Percentiles rank a stretch among this genome's conserved stretches.
These are phyloP conservation scores for Harpagifer antarcticus DNA, from an alignment of 2,797 vertebrate genomes.

Conservation along the genomic window DNA sequence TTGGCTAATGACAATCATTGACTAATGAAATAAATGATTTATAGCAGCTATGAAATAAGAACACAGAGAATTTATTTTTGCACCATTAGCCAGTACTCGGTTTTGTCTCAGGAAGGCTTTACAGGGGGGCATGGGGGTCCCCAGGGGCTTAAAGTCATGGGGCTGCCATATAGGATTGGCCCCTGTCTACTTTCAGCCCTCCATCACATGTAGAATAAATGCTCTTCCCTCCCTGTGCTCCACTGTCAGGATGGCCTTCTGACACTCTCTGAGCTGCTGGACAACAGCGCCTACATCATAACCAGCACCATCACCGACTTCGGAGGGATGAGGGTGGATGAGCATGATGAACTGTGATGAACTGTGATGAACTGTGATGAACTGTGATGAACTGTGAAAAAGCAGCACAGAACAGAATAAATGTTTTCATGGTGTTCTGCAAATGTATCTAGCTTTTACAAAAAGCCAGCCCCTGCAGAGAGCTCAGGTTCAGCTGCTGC, in stretches of 20 bases:
- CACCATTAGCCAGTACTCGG: too few species aligned
- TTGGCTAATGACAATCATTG: neutral
- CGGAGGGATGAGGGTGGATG: slow-evolving; percentile 72
- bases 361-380: too few species aligned
- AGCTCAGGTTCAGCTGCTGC: too few species aligned
- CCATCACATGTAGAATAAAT: neutral
- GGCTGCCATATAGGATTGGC: neutral
- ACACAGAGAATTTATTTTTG: too few species aligned
- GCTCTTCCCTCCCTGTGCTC: slow-evolving; percentile 4
- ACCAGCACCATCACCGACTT: slow-evolving; percentile 85
- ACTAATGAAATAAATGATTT: neutral
- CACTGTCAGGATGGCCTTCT: slow-evolving; percentile 79
- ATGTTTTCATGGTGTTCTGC: neutral
- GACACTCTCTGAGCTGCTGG: slow-evolving; percentile 75
- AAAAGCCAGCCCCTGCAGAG: neutral
- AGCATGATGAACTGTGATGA: slow-evolving; percentile 84
- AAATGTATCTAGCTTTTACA: neutral
- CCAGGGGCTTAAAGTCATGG: neutral
- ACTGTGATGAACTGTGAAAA: too few species aligned
- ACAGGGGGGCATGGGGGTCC: neutral
- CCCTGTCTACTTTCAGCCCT: neutral
- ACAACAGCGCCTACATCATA: slow-evolving; percentile 73
- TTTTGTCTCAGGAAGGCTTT: too few species aligned
- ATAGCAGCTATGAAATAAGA: too few species aligned
- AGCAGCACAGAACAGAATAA: neutral